Evolutionary conservation across 2,113 vertebrate species (phyloP).

Genomic region (Bufo gargarizans): DNA sequence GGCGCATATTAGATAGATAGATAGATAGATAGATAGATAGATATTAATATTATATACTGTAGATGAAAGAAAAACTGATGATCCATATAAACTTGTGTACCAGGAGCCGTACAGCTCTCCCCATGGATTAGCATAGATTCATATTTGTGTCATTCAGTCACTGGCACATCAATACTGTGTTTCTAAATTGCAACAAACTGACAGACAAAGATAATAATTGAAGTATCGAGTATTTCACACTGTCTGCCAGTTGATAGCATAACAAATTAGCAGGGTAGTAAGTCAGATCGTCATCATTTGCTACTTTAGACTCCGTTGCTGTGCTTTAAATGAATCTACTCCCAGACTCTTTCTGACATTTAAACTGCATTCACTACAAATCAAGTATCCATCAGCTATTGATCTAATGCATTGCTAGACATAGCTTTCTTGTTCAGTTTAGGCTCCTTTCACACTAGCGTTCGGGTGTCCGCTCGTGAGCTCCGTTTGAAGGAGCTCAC

Average conservation of each 20-base stretch:
- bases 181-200: neutral
- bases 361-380: neutral
- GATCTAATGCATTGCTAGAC: too few relatives aligned
- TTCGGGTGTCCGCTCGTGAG: too few relatives aligned
- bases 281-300: neutral
- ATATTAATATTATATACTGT: too few relatives aligned
- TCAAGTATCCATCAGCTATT: neutral
- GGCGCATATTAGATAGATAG: too few relatives aligned
- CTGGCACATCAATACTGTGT: neutral
- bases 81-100: too few relatives aligned
- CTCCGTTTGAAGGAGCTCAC: too few relatives aligned
- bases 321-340: neutral
- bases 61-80: too few relatives aligned
- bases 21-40: too few relatives aligned
- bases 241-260: neutral
- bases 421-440: too few relatives aligned
- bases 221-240: constrained; percentile 9
- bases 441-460: too few relatives aligned
- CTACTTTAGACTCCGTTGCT: neutral
- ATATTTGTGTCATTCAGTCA: neutral
- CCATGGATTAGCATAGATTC: neutral
- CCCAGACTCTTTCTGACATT: neutral
- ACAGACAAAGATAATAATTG: neutral
- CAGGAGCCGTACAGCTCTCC: neutral
- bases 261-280: neutral